phyloP scores from a whole-genome alignment of 2,888 invertebrate species.

The Alloscopus bannaensis region DNA sequence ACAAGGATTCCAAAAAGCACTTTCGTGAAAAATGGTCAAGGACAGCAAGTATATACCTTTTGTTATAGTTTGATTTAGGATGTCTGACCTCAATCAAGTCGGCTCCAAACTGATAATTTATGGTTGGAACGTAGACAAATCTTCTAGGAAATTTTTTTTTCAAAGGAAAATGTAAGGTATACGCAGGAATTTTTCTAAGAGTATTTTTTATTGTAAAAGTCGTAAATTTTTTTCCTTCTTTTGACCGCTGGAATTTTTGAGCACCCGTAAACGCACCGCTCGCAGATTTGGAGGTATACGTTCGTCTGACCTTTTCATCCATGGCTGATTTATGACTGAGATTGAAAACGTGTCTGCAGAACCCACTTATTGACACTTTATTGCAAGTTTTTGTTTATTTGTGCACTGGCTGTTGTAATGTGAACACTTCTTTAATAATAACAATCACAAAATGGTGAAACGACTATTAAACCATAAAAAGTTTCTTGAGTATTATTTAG shows the following conservation, averaged over 20 bases:
- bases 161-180: slow-evolving; percentile 6
- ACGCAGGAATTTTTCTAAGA: slow-evolving; percentile 12
- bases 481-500: slow-evolving; percentile 17
- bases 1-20: slow-evolving; percentile 45
- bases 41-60: slow-evolving; percentile 41
- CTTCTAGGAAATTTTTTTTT: slow-evolving; percentile 29
- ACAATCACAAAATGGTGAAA: slow-evolving; percentile 21
- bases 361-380: too few relatives aligned
- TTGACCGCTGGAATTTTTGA: too few relatives aligned
- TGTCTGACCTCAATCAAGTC: slow-evolving; percentile 54
- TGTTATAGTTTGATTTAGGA: slow-evolving; percentile 51
- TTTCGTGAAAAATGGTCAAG: slow-evolving; percentile 40
- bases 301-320: too few relatives aligned
- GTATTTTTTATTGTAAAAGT: not conserved
- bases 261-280: too few relatives aligned
- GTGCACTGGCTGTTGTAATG: too few relatives aligned
- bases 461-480: not conserved
- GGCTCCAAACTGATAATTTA: slow-evolving; percentile 36
- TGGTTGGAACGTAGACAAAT: not conserved
- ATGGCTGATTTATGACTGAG: too few relatives aligned
- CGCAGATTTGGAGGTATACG: too few relatives aligned
- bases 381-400: too few relatives aligned
- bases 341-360: too few relatives aligned
- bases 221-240: too few relatives aligned
- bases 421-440: too few relatives aligned